A percentile compares a stretch with the other conserved stretches of the same genome.
These are phyloP conservation scores for Sebastolobus alascanus DNA, from an alignment of 2,797 vertebrate genomes.

Conservation along the genomic window DNA sequence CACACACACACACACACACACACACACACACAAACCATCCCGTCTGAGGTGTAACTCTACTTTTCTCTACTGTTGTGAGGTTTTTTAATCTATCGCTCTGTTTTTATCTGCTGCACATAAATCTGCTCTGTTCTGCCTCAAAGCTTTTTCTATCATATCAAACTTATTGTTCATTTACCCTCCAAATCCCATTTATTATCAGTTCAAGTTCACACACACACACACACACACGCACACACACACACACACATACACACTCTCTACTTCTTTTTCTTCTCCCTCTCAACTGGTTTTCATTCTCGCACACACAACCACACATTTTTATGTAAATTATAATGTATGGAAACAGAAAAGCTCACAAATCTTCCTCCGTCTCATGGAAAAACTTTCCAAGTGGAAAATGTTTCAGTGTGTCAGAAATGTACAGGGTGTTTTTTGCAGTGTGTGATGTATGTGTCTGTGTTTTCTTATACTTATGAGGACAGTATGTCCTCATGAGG, in stretches of 20 bases:
- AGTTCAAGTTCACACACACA: conserved; percentile 9
- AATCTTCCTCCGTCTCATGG: not conserved
- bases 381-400: conserved; percentile 9
- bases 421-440: not conserved
- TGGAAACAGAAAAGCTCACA: not conserved
- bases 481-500: not conserved
- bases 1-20: not conserved
- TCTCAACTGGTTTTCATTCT: conserved; percentile 33
- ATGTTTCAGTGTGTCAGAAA: not conserved
- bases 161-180: conserved; percentile 10
- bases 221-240: not conserved
- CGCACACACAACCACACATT: not conserved
- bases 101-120: not conserved
- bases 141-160: conserved; percentile 1
- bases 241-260: conserved; percentile 12
- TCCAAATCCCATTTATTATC: conserved; percentile 18
- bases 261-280: not conserved
- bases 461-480: not conserved
- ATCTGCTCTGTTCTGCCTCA: conserved; percentile 10
- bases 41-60: not conserved
- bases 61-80: not conserved
- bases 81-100: not conserved
- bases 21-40: not conserved
- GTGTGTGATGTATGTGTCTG: not conserved
- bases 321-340: not conserved